phyloP scores from a whole-genome alignment of 2,113 vertebrate genomes.

The Tricholaema leucomelas region DNA sequence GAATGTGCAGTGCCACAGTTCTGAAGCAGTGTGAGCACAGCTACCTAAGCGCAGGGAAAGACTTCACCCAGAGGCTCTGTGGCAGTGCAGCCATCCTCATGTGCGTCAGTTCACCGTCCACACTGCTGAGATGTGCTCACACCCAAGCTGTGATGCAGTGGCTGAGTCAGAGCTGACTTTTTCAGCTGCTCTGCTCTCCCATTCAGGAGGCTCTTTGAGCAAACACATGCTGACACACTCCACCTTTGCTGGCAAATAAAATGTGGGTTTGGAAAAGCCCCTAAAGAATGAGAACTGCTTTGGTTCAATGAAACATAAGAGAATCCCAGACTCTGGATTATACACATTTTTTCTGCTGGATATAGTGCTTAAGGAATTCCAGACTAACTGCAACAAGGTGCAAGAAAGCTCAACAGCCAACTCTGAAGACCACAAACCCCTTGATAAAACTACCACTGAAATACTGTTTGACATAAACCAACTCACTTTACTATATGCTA shows the following conservation, averaged over 20 bases:
- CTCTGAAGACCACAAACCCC: neutral
- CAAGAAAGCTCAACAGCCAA: neutral
- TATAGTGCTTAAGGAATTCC: constrained; percentile 8
- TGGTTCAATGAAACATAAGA: neutral
- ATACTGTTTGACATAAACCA: neutral
- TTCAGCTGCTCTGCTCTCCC: neutral
- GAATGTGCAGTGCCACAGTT: neutral
- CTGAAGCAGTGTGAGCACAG: neutral
- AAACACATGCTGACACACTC: neutral
- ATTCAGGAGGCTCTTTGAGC: neutral
- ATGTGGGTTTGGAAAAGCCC: neutral
- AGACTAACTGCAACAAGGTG: neutral
- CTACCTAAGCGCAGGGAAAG: neutral
- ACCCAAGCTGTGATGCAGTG: neutral
- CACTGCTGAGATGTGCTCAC: neutral
- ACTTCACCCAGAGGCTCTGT: neutral
- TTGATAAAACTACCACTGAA: constrained; percentile 13
- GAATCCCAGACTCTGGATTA: neutral
- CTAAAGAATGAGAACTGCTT: neutral
- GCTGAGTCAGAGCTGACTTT: neutral
- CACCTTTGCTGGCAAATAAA: neutral
- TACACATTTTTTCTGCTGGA: neutral
- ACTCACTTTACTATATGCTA: neutral
- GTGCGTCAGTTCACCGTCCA: neutral
- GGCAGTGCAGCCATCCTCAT: neutral